Base-by-base conservation (phyloP, 1,140 invertebrate genomes). In the Tyrophagus putrescentiae region DNA sequence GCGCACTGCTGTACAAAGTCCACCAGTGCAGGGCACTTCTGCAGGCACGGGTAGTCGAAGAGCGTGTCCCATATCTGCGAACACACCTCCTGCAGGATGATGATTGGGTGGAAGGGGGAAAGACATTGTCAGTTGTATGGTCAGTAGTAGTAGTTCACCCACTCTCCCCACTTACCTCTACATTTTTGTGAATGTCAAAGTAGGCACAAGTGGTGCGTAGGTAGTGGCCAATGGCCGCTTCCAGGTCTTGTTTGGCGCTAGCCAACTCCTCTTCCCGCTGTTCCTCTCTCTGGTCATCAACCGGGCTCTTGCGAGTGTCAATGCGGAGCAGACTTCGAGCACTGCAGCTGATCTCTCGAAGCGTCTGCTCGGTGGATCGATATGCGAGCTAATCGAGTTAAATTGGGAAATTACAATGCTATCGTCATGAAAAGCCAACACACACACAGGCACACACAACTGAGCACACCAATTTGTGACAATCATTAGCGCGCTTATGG, bases 41-140 rank as follows among this genome's bases (percentile, higher is more conserved):
- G 80, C 9, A 85, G 72, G 67, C 79, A 80, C 4, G 83, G 83
- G 68, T 84, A 85, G 69, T 85, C 84, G 67, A 82, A 84, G 18
- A 85, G 70, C 1, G 83, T 85, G 11, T 77, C 76, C 74, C 79
- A 81, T 41, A 83, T 76, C 66, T 82, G 80, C 54, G 73, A 71
- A 57, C 76, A 77, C 1, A 83, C 80, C 62, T 82, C 79, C 80
- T 82, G 68, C 61, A 68, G 60, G 53, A 61, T 62, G 59, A 42
- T 31, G 27, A 36, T 39, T 7, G 27, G 7, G 11, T 13, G 6
- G 13, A 57, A 57, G 9, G 11, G 23, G 13, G 13, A 57, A 39
- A 7, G 48, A 16, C n/a, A 48, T n/a, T 28, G 27, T 39, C 11
- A 61, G 29, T 23, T 41, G 42, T n/a, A 62, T 21, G 28, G 23